Base-by-base conservation (phyloP, 2,888 invertebrate species). In the Ariolimax columbianus region DNA sequence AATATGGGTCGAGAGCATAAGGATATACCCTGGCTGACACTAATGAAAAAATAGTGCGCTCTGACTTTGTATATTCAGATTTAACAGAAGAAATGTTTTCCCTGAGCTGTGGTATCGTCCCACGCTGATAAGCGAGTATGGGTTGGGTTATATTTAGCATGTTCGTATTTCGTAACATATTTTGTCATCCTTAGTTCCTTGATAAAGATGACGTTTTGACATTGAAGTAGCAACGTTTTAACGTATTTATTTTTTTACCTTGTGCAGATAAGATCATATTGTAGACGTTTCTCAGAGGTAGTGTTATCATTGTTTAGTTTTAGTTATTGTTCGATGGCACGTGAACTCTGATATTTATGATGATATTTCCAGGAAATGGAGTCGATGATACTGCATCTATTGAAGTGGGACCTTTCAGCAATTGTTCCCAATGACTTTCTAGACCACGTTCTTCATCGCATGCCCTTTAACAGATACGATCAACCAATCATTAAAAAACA, bases 391-490 rank as follows among this genome's bases (percentile, higher is more conserved):
- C 95, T 98, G 90, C 96, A 97, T 87, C 97, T 97, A 93, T 95
- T 99, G 91, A 97, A 98, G 94, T 99, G 99, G 99, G 98, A 99
- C 95, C 95, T 98, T 88, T 97, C 97, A 23, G 97, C 97, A 47
- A 97, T 98, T 90, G 98, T 98, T 43, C 97, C 98, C 23, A 96
- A 97, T 93, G 98, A 98, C 95, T 98, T 98, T 95, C 95, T 98
- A 90, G 97, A 97, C 91, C 97, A 97, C 91, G 95, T 97, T 90
- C 95, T 97, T 87, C 96, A 96, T 90, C 95, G 97, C 90, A 94
- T 95, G 88, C 77, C 70, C n/a, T 88, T 92, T 47, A 90, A 96
- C 95, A 95, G 95, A 86, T 95, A 95, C 84, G 94, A 95, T 38
- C 95, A 95, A 73, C 96, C 96, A 88, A 96, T 96, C 96, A 96